A percentile compares a stretch with the other conserved stretches of the same genome.
Conservation (phyloP, 2,113 vertebrate species). For the Rhea pennata region DNA sequence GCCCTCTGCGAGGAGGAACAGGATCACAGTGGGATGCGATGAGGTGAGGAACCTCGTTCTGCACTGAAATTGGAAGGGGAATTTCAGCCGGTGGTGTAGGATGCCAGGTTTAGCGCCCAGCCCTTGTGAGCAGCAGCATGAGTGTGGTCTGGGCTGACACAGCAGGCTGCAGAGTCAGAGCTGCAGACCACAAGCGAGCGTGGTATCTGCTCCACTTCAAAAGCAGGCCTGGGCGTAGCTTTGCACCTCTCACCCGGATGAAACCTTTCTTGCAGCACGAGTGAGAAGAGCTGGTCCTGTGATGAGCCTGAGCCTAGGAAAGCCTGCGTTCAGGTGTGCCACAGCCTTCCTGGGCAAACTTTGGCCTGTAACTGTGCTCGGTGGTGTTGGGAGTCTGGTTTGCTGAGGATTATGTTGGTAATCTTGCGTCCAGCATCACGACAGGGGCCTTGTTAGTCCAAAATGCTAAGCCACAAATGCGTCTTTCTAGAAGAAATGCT, state of each 20-base stretch:
- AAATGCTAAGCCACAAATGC: too few relatives aligned
- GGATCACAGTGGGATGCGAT: neutral
- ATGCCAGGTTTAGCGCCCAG: neutral
- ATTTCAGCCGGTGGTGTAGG: neutral
- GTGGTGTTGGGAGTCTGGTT: neutral
- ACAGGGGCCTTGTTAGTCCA: neutral
- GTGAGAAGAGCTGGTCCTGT: too few relatives aligned
- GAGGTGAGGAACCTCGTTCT: neutral
- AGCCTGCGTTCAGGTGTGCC: neutral
- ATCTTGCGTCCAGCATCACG: neutral
- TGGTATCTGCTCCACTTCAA: neutral
- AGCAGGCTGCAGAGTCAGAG: neutral
- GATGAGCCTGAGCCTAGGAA: neutral
- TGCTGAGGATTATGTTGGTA: neutral
- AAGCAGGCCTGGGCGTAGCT: neutral
- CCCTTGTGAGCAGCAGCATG: neutral
- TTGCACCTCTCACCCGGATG: neutral
- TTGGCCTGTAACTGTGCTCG: neutral
- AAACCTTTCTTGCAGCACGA: neutral
- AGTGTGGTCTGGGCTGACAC: neutral
- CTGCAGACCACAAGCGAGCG: neutral
- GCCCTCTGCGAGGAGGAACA: neutral
- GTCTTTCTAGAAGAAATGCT: neutral
- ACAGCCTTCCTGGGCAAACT: neutral
- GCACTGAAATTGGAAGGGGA: neutral